These are phyloP conservation scores for Hippopotamus amphibius DNA, from an alignment of 2,113 vertebrate genomes.

Conservation along the genomic window DNA sequence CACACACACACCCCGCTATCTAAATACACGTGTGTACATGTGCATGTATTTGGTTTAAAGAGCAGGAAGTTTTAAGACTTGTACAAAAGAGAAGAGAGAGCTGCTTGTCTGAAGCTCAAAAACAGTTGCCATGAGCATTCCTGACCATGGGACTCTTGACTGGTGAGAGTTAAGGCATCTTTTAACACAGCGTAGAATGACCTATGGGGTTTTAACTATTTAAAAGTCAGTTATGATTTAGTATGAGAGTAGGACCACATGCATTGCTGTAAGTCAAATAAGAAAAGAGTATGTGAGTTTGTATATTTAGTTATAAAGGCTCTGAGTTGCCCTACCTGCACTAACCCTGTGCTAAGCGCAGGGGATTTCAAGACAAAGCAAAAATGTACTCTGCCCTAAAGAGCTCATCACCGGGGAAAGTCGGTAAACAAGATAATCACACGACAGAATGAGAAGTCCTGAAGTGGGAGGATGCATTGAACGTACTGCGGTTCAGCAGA, in stretches of 20 bases:
- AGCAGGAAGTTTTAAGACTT: background rate
- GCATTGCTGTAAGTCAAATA: background rate
- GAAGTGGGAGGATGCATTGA: background rate
- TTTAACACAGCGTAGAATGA: background rate
- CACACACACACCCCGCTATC: no score
- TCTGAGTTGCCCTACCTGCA: background rate
- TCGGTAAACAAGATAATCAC: background rate
- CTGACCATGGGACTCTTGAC: background rate
- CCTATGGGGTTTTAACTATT: background rate
- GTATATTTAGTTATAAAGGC: background rate
- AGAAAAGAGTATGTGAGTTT: background rate
- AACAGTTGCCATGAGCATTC: background rate
- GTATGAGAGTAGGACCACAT: background rate
- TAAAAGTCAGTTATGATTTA: slow-evolving; percentile 9
- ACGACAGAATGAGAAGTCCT: background rate
- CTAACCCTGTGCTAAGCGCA: background rate
- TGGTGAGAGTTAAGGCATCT: background rate
- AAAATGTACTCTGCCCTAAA: background rate
- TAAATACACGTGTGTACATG: background rate
- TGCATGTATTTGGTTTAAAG: background rate
- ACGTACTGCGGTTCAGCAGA: background rate
- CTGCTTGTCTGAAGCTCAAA: background rate
- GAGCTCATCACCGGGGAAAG: background rate
- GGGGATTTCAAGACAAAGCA: background rate
- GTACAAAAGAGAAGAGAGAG: background rate